Base-by-base conservation (phyloP, 2,113 vertebrate species). In the Ophiodon elongatus region DNA sequence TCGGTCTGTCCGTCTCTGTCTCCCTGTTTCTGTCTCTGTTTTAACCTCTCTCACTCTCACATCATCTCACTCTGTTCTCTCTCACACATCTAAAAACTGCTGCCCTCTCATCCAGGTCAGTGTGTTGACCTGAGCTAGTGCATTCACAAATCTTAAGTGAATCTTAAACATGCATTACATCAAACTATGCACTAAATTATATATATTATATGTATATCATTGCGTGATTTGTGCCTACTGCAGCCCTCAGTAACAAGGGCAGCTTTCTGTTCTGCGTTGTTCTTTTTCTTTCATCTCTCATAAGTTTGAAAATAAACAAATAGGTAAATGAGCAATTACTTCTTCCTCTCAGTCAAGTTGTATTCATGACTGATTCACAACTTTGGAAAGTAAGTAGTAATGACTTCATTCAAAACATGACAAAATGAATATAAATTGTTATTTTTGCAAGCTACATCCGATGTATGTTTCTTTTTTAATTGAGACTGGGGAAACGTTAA, bases 1-100 rank as follows among this genome's bases (percentile, higher is more conserved):
- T 92, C 83, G 76, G 90, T 91, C 90, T 84, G 84, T 82, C 76
- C 80, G 64, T 77, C 65, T 80, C 87, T 87, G 82, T 89, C 83
- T 88, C 63, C 21, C 39, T 69, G 73, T 86, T 88, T 83, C 82
- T 69, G 75, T 89, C 82, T 84, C 81, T 88, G 84, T 85, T 82
- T 88, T 68, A 89, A 85, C 83, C 78, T 91, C 87, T 84, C 76
- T 65, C 71, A 56, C 87, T 89, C 81, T 88, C 88, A 85, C 88
- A 84, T 92, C 87, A 82, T 83, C 80, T 79, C 71, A 41, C 71
- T 66, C 43, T 52, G 19, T 60, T 71, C 68, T 73, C 76, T 73
- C 80, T 76, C 76, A 82, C 79, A 89, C 79, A 81, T 86, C 63
- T 81, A 82, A 85, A 81, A 83, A 85, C 79, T 73, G 70, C 69